Base-by-base conservation (phyloP, 2,113 vertebrate genomes). In the Macrotus californicus region DNA sequence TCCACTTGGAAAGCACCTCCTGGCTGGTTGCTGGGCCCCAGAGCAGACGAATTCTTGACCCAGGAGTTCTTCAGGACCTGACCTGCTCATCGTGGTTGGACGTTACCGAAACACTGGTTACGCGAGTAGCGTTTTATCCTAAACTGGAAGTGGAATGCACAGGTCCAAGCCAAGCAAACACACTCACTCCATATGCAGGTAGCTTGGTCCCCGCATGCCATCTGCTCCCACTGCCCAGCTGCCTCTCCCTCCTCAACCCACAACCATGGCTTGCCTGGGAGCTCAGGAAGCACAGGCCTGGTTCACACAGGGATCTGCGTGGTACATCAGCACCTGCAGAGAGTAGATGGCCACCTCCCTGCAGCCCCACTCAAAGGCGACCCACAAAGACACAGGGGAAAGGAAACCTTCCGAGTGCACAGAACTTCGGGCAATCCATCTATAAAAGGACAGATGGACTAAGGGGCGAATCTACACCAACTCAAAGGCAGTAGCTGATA, bases 291-390 rank as follows among this genome's bases (percentile, higher is more conserved):
- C 31, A 39, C 0, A 15, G n/a, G 26, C 22, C 54, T 59, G n/a
- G n/a, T 14, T 59, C 36, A 48, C 50, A 61, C 3, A 2, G 3
- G 24, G 41, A 10, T 50, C 21, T 64, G 59, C 81, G 43, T 0
- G 2, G 18, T 10, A 36, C 1, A 0, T 29, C 2, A 5, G 22
- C 36, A 48, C 43, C n/a, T 3, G 12, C 21, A 69, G 41, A n/a
- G 52, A 48, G 41, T n/a, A 7, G 19, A 77, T 6, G 14, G 29
- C 7, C 29, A 31, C 29, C 5, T 31, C 61, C 5, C 29, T 64
- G 61, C 39, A 56, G 31, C 7, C 64, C 64, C 19, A 43, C 54
- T 41, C 61, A 69, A 4, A 61, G 14, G 6, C 5, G 7, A 13
- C 18, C 39, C 70, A 39, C 59, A 50, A 66, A 90, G 48, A 61